Percentiles rank a stretch among this genome's conserved stretches.
Evolutionary conservation across 2,113 vertebrate genomes (phyloP).

Genomic region (Edolisoma coerulescens): DNA sequence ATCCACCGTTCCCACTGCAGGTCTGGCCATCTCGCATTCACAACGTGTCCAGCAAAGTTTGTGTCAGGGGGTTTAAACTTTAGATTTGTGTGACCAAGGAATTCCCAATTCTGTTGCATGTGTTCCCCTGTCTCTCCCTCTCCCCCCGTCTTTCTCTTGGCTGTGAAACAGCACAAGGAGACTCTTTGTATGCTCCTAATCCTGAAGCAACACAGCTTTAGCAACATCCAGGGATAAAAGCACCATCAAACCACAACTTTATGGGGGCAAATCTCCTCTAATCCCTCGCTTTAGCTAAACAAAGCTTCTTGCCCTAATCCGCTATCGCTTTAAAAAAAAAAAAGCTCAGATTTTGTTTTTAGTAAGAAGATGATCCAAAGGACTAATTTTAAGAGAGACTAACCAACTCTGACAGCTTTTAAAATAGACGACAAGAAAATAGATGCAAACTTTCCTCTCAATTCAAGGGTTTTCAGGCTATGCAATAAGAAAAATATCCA

Average conservation of each 20-base stretch:
- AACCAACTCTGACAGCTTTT: constrained; percentile 95
- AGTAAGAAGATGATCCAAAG: constrained; percentile 90
- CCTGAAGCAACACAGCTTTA: constrained; percentile 94
- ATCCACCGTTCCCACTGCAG: constrained; percentile 31
- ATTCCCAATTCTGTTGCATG: constrained; percentile 67
- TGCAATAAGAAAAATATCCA: constrained; percentile 72
- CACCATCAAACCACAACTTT: constrained; percentile 98
- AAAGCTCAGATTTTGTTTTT: constrained; percentile 87
- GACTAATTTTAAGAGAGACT: constrained; percentile 94
- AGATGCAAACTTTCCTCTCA: constrained; percentile 76
- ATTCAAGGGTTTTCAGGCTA: constrained; percentile 66
- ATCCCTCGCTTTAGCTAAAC: constrained; percentile 98
- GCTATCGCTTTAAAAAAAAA: constrained; percentile 82
- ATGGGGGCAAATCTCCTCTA: constrained; percentile 97
- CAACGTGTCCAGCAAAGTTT: constrained; percentile 68
- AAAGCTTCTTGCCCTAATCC: constrained; percentile 92
- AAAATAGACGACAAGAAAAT: constrained; percentile 77
- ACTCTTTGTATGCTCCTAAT: constrained; percentile 93
- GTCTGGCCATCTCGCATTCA: constrained; percentile 64
- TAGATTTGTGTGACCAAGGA: constrained; percentile 70
- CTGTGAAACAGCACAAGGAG: constrained; percentile 90
- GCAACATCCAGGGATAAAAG: constrained; percentile 97
- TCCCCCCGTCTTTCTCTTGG: constrained; percentile 79
- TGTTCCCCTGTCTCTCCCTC: constrained; percentile 75
- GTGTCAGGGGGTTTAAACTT: constrained; percentile 74